Percentiles rank a stretch among this genome's conserved stretches.
These are phyloP conservation scores for Lepus townsendii DNA, from an alignment of 2,797 vertebrate species.

Conservation along the genomic window DNA sequence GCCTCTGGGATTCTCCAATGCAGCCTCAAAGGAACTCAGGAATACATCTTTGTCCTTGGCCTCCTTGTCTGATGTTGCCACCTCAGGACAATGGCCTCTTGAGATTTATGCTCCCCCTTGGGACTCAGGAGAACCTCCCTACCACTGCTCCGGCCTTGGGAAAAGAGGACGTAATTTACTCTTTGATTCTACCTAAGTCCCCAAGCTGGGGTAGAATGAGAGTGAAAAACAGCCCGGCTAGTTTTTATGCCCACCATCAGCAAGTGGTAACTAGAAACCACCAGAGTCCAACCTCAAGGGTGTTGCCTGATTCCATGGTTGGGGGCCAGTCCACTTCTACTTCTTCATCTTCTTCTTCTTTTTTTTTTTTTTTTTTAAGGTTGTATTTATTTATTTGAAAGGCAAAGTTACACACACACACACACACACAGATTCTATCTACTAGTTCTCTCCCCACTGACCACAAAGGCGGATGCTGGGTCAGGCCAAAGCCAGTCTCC, in stretches of 20 bases:
- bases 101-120: neutral
- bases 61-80: neutral
- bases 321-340: neutral
- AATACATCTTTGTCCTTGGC: neutral
- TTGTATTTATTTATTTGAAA: too few relatives aligned
- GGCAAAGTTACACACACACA: too few relatives aligned
- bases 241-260: neutral
- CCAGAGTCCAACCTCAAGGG: neutral
- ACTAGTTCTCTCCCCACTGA: too few relatives aligned
- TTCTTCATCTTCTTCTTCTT: neutral
- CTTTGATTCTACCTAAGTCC: neutral
- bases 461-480: too few relatives aligned
- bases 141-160: neutral
- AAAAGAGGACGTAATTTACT: conserved; percentile 38
- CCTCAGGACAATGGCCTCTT: neutral
- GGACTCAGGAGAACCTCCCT: neutral
- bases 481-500: too few relatives aligned
- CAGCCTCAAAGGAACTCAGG: neutral
- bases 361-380: too few relatives aligned
- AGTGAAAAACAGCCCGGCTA: neutral
- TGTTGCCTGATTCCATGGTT: neutral
- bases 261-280: neutral
- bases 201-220: neutral
- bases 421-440: too few relatives aligned
- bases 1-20: neutral